These are phyloP conservation scores for Drosophila peninsularis DNA, from an alignment of 2,888 invertebrate genomes.

Conservation along the genomic window DNA sequence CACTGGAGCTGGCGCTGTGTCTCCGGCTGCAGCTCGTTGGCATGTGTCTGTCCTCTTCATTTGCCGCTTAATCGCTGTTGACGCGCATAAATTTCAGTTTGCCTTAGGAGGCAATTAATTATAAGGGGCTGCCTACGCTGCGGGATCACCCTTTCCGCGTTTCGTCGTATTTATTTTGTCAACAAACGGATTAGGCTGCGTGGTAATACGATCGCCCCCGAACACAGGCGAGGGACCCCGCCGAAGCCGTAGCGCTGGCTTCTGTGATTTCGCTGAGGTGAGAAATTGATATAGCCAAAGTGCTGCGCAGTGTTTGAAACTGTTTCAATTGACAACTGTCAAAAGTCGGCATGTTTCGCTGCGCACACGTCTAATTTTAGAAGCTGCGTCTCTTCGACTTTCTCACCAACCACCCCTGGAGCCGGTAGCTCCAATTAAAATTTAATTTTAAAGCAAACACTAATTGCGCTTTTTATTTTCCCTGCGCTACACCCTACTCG, in stretches of 20 bases:
- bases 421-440: slow-evolving; percentile 63
- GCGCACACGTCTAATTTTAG: slow-evolving; percentile 51
- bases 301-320: slow-evolving; percentile 45
- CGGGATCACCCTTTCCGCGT: slow-evolving; percentile 54
- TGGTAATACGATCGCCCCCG: slow-evolving; percentile 64
- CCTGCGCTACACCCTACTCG: background rate
- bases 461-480: slow-evolving; percentile 59
- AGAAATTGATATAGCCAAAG: slow-evolving; percentile 61
- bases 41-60: slow-evolving; percentile 70
- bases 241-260: slow-evolving; percentile 59
- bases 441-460: slow-evolving; percentile 71
- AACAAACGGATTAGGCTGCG: slow-evolving; percentile 71
- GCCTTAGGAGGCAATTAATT: slow-evolving; percentile 58
- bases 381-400: slow-evolving; percentile 18
- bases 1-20: background rate
- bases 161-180: slow-evolving; percentile 71
- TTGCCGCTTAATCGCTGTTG: slow-evolving; percentile 75
- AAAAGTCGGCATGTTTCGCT: slow-evolving; percentile 16
- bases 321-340: slow-evolving; percentile 74
- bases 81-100: slow-evolving; percentile 70
- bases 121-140: slow-evolving; percentile 25
- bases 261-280: slow-evolving; percentile 64
- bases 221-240: slow-evolving; percentile 25
- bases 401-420: slow-evolving; percentile 54
- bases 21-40: slow-evolving; percentile 11